phyloP scores from a whole-genome alignment of 1,140 invertebrate genomes.

The Periplaneta americana region DNA sequence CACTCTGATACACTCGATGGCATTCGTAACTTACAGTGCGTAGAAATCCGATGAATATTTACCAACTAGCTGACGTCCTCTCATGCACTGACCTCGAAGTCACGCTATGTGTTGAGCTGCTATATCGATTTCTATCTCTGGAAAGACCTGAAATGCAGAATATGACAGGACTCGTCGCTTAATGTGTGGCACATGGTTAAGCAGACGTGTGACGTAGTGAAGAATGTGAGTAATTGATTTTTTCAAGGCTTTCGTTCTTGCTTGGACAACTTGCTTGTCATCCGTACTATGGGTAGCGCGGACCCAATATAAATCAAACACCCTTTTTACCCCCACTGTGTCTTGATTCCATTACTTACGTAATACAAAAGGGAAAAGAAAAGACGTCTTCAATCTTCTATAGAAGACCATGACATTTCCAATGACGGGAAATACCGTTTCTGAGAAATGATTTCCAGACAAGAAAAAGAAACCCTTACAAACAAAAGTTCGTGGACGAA shows the following conservation, averaged over 20 bases:
- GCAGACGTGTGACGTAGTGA: neutral
- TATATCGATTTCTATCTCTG: neutral
- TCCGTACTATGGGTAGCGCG: neutral
- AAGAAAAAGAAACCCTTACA: neutral
- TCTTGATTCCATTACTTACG: neutral
- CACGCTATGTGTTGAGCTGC: neutral
- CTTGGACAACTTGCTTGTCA: neutral
- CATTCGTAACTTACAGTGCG: no score
- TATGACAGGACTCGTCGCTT: neutral
- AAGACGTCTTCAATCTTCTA: neutral
- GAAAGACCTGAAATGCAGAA: neutral
- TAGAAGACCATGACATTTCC: neutral
- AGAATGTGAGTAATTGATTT: neutral
- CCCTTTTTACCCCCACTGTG: neutral
- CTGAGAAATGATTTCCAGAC: neutral
- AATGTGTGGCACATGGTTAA: neutral
- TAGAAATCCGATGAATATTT: no score
- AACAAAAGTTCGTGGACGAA: neutral
- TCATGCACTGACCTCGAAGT: neutral
- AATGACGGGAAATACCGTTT: neutral
- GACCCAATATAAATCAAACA: neutral
- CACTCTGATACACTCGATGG: no score
- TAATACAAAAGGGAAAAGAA: neutral
- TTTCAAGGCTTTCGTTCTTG: neutral
- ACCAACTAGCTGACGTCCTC: no score